phyloP scores from a whole-genome alignment of 2,888 invertebrate genomes.

The Nasonovia ribisnigri region DNA sequence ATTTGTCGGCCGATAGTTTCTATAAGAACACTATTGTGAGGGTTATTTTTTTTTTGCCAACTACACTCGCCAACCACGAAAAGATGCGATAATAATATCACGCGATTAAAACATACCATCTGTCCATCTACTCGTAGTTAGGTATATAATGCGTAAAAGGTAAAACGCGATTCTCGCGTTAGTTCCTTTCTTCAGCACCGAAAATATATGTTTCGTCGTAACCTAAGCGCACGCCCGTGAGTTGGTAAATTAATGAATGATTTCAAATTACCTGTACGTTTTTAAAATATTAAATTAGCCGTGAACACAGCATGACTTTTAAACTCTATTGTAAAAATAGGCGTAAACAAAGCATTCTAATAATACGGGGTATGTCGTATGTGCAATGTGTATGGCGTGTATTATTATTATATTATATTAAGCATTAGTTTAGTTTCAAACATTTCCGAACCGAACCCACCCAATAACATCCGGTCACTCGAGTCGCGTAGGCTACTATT shows the following conservation, averaged over 20 bases:
- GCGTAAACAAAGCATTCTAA: conserved; percentile 19
- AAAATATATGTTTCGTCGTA: not conserved
- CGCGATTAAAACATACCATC: not conserved
- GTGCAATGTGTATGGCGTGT: not conserved
- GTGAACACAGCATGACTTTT: conserved; percentile 20
- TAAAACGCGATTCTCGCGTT: not conserved
- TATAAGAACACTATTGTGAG: not conserved
- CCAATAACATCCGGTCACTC: conserved; percentile 42
- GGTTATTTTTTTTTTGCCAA: not conserved
- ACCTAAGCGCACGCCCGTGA: not conserved
- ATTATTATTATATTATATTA: not conserved
- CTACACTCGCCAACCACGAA: not conserved
- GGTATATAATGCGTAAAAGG: not conserved
- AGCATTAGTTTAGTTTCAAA: conserved; percentile 4
- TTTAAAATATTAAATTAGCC: conserved; percentile 3
- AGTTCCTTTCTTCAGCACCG: not conserved
- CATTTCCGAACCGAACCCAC: conserved; percentile 16
- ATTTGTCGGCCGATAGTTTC: not conserved
- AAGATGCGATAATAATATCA: not conserved
- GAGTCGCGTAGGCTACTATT: not conserved
- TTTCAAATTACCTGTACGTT: not conserved
- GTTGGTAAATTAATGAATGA: not conserved
- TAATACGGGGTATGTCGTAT: not conserved
- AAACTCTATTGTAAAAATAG: conserved; percentile 21
- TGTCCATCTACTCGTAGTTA: not conserved